Conservation (phyloP, 2,888 invertebrate genomes). For the Parasteatoda lunata region DNA sequence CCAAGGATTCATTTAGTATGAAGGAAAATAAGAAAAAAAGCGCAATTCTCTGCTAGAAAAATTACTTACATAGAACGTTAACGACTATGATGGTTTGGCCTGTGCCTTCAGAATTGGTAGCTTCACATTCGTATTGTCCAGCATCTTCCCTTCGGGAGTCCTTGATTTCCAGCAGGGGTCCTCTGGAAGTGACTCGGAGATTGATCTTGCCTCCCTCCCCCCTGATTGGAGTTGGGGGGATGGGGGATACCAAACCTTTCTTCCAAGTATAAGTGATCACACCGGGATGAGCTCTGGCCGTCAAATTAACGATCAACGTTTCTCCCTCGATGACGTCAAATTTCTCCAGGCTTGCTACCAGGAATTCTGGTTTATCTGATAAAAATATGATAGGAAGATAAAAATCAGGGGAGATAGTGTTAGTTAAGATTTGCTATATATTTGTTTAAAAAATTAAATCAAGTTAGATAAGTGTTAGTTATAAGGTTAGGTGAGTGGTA, state of each 20-base stretch:
- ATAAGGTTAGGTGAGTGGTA: too few species aligned
- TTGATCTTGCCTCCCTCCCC: constrained; percentile 17
- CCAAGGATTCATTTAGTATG: background rate
- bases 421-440: too few species aligned
- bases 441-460: too few species aligned
- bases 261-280: constrained; percentile 91
- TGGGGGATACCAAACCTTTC: constrained; percentile 77
- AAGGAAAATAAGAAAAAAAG: background rate
- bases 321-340: constrained; percentile 82
- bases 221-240: constrained; percentile 48
- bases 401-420: background rate
- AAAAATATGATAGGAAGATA: background rate
- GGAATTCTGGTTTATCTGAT: constrained; percentile 75
- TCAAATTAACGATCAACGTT: constrained; percentile 83
- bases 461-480: too few species aligned
- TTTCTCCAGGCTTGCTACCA: constrained; percentile 71
- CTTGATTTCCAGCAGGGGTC: constrained; percentile 85
- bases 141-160: constrained; percentile 86
- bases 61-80: constrained; percentile 82
- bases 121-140: constrained; percentile 89
- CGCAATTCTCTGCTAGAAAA: background rate
- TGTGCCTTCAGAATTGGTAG: constrained; percentile 90
- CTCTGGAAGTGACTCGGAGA: constrained; percentile 61
- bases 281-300: constrained; percentile 89
- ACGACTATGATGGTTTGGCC: constrained; percentile 85